These are phyloP conservation scores for Eilema griseolum DNA, from an alignment of 2,888 invertebrate genomes.

Conservation along the genomic window DNA sequence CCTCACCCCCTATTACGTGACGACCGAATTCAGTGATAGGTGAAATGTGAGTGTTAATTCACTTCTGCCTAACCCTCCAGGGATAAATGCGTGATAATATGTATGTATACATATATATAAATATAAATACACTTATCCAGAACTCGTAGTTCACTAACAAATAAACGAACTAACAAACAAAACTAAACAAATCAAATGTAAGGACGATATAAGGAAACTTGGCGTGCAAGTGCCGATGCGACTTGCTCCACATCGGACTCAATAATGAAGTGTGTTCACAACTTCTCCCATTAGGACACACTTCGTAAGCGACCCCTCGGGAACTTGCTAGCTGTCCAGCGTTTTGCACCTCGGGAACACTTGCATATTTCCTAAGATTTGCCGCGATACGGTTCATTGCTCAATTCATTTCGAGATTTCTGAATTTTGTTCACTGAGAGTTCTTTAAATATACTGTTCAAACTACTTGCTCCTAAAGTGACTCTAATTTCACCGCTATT, in stretches of 20 bases:
- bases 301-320: slow-evolving; percentile 48
- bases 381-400: background rate
- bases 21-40: too few relatives aligned
- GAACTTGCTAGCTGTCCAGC: slow-evolving; percentile 30
- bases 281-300: slow-evolving; percentile 64
- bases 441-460: too few relatives aligned
- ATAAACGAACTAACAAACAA: background rate
- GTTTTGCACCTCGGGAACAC: slow-evolving; percentile 31
- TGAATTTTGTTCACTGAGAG: background rate
- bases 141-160: background rate
- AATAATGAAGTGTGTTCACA: slow-evolving; percentile 60
- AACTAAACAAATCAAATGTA: slow-evolving; percentile 22
- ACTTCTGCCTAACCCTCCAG: too few relatives aligned
- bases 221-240: slow-evolving; percentile 33
- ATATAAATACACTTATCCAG: background rate
- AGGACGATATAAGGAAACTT: slow-evolving; percentile 15
- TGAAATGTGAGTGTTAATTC: too few relatives aligned
- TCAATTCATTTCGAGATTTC: background rate
- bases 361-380: slow-evolving; percentile 42
- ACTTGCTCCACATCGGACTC: slow-evolving; percentile 40
- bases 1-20: too few relatives aligned
- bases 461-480: too few relatives aligned
- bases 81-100: too few relatives aligned
- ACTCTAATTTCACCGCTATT: too few relatives aligned
- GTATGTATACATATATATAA: too few relatives aligned